Conservation (phyloP, 2,113 vertebrate genomes). For the Sinocyclocheilus rhinocerous region DNA sequence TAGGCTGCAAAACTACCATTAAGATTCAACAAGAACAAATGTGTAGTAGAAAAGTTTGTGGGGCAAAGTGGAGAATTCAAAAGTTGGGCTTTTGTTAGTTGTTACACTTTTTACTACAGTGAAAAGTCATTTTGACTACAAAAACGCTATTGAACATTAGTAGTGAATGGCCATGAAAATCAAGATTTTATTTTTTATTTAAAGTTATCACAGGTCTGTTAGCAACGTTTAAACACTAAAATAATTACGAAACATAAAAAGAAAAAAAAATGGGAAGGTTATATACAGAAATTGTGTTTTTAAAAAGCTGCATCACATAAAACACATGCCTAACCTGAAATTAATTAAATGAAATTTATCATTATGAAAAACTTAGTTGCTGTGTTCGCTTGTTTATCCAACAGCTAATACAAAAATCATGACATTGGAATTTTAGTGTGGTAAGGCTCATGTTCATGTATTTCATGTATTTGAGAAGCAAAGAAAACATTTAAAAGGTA, state of each 20-base stretch:
- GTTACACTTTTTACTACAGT: neutral
- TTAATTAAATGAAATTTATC: neutral
- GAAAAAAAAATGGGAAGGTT: too few species aligned
- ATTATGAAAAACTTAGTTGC: neutral
- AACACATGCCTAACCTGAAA: neutral
- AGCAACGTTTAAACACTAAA: neutral
- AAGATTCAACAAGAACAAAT: neutral
- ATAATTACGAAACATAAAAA: neutral
- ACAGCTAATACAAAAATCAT: neutral
- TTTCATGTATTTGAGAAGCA: too few species aligned
- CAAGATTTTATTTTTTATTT: neutral
- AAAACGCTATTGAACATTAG: neutral
- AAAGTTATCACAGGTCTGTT: neutral
- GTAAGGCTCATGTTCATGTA: too few species aligned
- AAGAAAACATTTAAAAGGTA: neutral
- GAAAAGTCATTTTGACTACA: neutral
- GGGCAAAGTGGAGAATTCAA: neutral
- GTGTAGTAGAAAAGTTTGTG: neutral
- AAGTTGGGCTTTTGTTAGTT: neutral
- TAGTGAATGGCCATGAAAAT: neutral
- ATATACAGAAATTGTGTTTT: too few species aligned
- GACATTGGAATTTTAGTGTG: neutral
- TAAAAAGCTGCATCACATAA: neutral
- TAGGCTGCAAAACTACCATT: too few species aligned
- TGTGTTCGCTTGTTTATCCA: neutral